Evolutionary conservation across 2,888 invertebrate genomes (phyloP).

Genomic region (Acronicta psi): DNA sequence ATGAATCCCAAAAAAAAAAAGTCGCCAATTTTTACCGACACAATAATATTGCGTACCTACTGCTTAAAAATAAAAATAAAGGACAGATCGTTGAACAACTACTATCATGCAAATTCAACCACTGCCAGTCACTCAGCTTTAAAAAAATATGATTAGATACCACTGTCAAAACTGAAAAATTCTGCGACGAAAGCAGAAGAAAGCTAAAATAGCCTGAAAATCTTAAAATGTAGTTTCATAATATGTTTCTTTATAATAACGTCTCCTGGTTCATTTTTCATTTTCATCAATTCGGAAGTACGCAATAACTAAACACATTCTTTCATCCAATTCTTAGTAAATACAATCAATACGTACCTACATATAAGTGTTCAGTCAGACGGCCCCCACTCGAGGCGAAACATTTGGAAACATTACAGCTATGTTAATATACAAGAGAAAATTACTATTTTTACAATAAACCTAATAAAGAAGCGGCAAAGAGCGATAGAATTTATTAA

Average conservation of each 20-base stretch:
- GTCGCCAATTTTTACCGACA: too few species aligned
- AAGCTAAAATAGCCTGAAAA: too few species aligned
- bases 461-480: slow-evolving; percentile 2
- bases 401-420: slow-evolving; percentile 13
- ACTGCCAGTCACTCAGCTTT: too few species aligned
- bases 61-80: too few species aligned
- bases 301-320: slow-evolving; percentile 18
- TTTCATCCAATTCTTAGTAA: slow-evolving; percentile 45
- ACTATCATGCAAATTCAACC: too few species aligned
- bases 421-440: slow-evolving; percentile 35
- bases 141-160: too few species aligned
- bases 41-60: too few species aligned
- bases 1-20: too few species aligned
- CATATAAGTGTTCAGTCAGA: slow-evolving; percentile 46
- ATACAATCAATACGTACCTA: slow-evolving; percentile 42
- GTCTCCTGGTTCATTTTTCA: slow-evolving; percentile 24
- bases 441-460: slow-evolving; percentile 15
- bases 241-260: slow-evolving; percentile 12
- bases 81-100: too few species aligned
- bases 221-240: too few species aligned
- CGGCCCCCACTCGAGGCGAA: slow-evolving; percentile 30
- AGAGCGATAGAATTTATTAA: neutral
- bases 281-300: slow-evolving; percentile 20
- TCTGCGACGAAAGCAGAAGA: too few species aligned
- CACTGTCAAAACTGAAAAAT: too few species aligned